Evolutionary conservation across 92 coral and sea anemone species (phyloP), one percentile per base, ranked within the genome.

Genomic region (Montipora capitata): DNA sequence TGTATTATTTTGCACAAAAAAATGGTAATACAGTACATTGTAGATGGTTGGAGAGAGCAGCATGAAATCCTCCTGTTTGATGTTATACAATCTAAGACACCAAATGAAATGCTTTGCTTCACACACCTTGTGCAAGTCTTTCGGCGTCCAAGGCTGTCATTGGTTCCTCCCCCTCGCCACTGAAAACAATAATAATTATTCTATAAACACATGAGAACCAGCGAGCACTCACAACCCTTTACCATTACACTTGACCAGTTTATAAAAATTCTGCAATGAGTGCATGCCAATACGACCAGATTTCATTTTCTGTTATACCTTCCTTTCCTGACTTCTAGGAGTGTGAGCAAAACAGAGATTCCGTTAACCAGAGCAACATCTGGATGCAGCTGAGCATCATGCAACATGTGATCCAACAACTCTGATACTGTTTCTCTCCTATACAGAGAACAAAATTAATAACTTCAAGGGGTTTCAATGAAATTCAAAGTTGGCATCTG

Each of bases 81-180:
- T 3, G 14, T 13, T 3, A 4, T 13, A 57, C 63, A 57, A 7
- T 9, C 15, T 62, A n/a, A 2, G 38, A 64, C 2, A 2, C 15
- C 2, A 14, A 20, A 10, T 11, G 40, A 5, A 35, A 15, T n/a
- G 10, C 1, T 11, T 51, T 11, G 10, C 7, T 77, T 51, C 1
- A 12, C 51, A 8, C 40, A 97, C 99, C 99, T 82, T 97, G 99
- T 10, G 99, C 98, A 18, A 97, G 89, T 68, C 99, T 90, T 79
- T 96, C 98, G 13, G 99, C 98, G 91, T 97, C 98, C 81, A 97
- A 80, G 7, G 98, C 98, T 35, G 99, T 97, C 98, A 97, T 94
- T 43, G 98, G 98, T 85, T 96, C 99, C 77, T 96, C 99, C 39
- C 96, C 94, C 84, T 97, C 99, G 20, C 93, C 90, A 74, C 98